Evolutionary conservation across 2,888 invertebrate species (phyloP).

Genomic region (Sussaba pulchella): DNA sequence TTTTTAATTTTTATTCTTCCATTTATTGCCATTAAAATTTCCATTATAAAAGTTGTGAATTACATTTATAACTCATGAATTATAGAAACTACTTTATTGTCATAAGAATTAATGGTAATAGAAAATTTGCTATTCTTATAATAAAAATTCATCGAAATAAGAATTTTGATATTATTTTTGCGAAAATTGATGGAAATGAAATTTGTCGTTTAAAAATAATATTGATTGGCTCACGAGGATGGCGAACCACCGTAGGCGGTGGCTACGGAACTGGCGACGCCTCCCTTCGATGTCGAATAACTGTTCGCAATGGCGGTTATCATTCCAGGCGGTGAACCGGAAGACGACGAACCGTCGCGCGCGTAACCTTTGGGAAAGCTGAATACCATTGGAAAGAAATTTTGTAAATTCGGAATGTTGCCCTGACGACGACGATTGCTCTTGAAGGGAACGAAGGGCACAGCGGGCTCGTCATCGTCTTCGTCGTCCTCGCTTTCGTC

Average conservation of each 20-base stretch:
- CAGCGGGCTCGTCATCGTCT: conserved; percentile 75
- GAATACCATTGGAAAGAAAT: conserved; percentile 90
- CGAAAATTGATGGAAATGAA: conserved; percentile 11
- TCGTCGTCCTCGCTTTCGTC: conserved; percentile 85
- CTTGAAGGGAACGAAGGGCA: conserved; percentile 74
- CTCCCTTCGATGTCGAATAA: conserved; percentile 89
- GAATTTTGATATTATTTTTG: too few relatives aligned
- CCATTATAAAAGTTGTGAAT: too few relatives aligned
- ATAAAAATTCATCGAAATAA: conserved; percentile 6
- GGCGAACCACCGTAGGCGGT: conserved; percentile 89
- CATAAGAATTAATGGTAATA: too few relatives aligned
- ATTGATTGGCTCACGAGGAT: conserved; percentile 78
- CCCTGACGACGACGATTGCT: conserved; percentile 80
- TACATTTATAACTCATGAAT: too few relatives aligned
- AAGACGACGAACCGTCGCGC: conserved; percentile 77
- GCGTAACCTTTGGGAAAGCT: conserved; percentile 84
- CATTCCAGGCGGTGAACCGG: conserved; percentile 85
- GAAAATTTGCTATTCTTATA: too few relatives aligned
- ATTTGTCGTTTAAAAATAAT: neutral
- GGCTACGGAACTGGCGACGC: conserved; percentile 90
- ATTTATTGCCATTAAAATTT: too few relatives aligned
- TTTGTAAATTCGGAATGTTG: conserved; percentile 83
- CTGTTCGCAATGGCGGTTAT: conserved; percentile 91
- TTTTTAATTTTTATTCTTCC: neutral
- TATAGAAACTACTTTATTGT: too few relatives aligned